Conservation (phyloP, 1,140 invertebrate genomes). For the Goniozus legneri region DNA sequence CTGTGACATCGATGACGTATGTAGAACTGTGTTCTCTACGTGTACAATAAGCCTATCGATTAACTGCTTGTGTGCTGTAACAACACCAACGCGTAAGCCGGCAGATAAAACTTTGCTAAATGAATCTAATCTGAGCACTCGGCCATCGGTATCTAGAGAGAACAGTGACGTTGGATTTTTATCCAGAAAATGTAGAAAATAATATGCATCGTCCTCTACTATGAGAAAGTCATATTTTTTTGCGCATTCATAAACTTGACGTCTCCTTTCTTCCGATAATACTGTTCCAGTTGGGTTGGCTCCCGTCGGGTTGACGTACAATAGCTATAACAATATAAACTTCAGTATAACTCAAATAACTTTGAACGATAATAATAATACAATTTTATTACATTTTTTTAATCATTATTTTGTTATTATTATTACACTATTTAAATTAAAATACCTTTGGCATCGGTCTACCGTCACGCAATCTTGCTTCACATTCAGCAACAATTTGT, state of each 20-base stretch:
- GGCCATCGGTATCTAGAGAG: slow-evolving; percentile 61
- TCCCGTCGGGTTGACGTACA: slow-evolving; percentile 63
- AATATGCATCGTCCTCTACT: slow-evolving; percentile 66
- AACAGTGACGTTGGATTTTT: slow-evolving; percentile 57
- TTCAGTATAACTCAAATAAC: neutral
- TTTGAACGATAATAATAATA: neutral
- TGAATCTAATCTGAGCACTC: slow-evolving; percentile 63
- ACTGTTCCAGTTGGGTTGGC: slow-evolving; percentile 61
- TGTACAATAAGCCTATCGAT: slow-evolving; percentile 49
- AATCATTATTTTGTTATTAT: slow-evolving; percentile 3
- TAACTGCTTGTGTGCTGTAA: slow-evolving; percentile 54
- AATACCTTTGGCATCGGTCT: slow-evolving; percentile 43
- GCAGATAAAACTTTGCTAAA: slow-evolving; percentile 64
- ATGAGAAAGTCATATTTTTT: slow-evolving; percentile 62
- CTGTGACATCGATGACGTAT: slow-evolving; percentile 59
- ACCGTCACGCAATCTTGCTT: slow-evolving; percentile 21
- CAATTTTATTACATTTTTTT: slow-evolving; percentile 7
- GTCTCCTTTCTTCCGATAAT: slow-evolving; percentile 52
- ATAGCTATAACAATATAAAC: slow-evolving; percentile 41
- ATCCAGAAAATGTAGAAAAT: slow-evolving; percentile 58
- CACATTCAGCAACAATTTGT: slow-evolving; percentile 31
- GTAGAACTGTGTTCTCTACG: slow-evolving; percentile 55
- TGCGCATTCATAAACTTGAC: slow-evolving; percentile 58
- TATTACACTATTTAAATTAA: slow-evolving; percentile 16
- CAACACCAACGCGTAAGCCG: slow-evolving; percentile 56